Evolutionary conservation across 1,140 invertebrate species (phyloP).

Genomic region (Papilio glaucus): DNA sequence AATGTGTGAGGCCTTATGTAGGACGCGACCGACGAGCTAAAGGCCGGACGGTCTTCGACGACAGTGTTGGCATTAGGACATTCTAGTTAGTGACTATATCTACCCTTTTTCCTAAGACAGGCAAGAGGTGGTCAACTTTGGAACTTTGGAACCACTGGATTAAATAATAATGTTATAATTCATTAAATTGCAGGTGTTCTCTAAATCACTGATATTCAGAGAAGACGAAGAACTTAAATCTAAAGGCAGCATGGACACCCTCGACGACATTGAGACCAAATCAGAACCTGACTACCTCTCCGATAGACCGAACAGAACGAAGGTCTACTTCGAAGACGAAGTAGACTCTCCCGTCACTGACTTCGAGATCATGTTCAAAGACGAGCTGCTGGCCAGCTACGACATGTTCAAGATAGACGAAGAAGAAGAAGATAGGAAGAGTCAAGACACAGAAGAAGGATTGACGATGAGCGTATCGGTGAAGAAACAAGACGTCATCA

Average conservation of each 20-base stretch:
- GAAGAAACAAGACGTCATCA: conserved; percentile 74
- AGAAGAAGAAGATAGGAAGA: conserved; percentile 75
- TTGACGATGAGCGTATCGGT: conserved; percentile 71
- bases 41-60: too few relatives aligned
- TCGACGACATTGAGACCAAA: conserved; percentile 75
- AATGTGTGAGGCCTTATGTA: too few relatives aligned
- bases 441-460: conserved; percentile 74
- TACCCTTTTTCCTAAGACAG: too few relatives aligned
- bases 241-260: conserved; percentile 60
- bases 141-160: too few relatives aligned
- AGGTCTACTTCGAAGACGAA: conserved; percentile 79
- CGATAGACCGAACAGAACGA: conserved; percentile 74
- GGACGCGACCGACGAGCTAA: too few relatives aligned
- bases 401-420: conserved; percentile 82
- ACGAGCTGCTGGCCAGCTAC: conserved; percentile 70
- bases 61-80: too few relatives aligned
- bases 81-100: too few relatives aligned
- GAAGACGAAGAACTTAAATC: conserved; percentile 75
- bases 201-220: conserved; percentile 82
- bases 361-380: conserved; percentile 83
- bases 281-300: conserved; percentile 74
- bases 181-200: conserved; percentile 73
- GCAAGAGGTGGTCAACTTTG: too few relatives aligned
- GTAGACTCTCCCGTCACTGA: conserved; percentile 78
- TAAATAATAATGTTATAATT: not conserved